Evolutionary conservation across 2,113 vertebrate species (phyloP).

Genomic region (Gasterosteus nipponicus): DNA sequence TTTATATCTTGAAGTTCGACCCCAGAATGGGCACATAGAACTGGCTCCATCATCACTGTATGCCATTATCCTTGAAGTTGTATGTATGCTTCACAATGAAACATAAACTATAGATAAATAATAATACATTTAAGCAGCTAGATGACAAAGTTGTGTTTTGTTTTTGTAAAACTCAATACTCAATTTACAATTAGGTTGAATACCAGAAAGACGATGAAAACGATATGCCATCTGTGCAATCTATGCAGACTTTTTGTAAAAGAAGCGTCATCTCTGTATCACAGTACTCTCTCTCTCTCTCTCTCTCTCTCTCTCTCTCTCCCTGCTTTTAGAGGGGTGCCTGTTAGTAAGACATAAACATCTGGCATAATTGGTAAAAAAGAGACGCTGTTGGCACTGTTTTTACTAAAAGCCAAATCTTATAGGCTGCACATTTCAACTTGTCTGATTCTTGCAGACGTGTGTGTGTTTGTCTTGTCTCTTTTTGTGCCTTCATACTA

Average conservation of each 20-base stretch:
- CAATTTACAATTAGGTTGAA: too few relatives aligned
- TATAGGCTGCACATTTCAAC: conserved; percentile 16
- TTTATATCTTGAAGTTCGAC: neutral
- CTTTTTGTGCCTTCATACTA: neutral
- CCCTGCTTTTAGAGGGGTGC: conserved; percentile 15
- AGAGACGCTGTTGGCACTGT: conserved; percentile 16
- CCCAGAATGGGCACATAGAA: neutral
- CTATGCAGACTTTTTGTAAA: neutral
- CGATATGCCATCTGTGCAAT: too few relatives aligned
- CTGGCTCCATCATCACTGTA: neutral
- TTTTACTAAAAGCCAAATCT: conserved; percentile 9
- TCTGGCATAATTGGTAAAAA: conserved; percentile 55
- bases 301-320: neutral
- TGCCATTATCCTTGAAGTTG: neutral
- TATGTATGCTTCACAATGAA: neutral
- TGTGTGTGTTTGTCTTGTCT: neutral
- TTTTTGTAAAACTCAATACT: neutral
- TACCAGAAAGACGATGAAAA: too few relatives aligned
- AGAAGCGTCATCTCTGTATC: neutral
- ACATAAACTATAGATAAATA: neutral
- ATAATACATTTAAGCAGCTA: neutral
- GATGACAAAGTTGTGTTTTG: neutral
- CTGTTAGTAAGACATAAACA: conserved; percentile 59
- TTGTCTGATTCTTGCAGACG: neutral
- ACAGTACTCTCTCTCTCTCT: too few relatives aligned